Base-by-base conservation (phyloP, 1,140 invertebrate species). In the Leptestheria dahalacensis region DNA sequence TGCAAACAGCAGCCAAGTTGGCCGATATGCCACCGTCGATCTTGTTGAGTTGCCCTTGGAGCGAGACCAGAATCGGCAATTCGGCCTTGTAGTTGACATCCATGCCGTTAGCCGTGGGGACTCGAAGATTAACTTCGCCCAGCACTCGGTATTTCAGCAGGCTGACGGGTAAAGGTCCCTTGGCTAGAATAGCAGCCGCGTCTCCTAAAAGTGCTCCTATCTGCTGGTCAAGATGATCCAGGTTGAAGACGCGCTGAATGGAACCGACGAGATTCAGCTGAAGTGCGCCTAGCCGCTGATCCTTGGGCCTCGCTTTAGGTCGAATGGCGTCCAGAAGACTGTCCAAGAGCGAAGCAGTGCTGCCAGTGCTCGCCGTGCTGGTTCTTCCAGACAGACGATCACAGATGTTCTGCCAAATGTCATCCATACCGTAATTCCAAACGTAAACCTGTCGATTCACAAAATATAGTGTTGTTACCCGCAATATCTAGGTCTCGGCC, bases 111-210 rank as follows among this genome's bases (percentile, higher is more conserved):
- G 21, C 53, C 3, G 25, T 55, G 26, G 53, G 26, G 12, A 28
- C 26, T 3, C 26, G 23, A 9, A 55, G 20, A 18, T 55, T 55
- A 28, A 29, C 26, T 33, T 55, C 53, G 10, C 15, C 53, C 10
- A 55, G 12, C 24, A 28, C 33, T 24, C 53, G 53, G 53, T 55
- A 55, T n/a, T 55, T 55, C 26, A 18, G n/a, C 1, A 55, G 12
- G 53, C 28, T 55, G 6, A 55, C 28, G n/a, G 26, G 21, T 20
- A 29, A 55, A 6, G 53, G 26, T 15, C 9, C 11, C 9, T 55
- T 55, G 12, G 21, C 12, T 24, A 20, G 33, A 24, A 29, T 25
- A 0, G 6, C 2, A 3, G 3, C 3, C 2, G 15, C 28, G n/a
- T 20, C 53, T 20, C 21, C 18, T 15, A 26, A 29, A 18, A 2